Base-by-base conservation (phyloP, 2,888 invertebrate species). In the Cataglyphis rosenhaueri region DNA sequence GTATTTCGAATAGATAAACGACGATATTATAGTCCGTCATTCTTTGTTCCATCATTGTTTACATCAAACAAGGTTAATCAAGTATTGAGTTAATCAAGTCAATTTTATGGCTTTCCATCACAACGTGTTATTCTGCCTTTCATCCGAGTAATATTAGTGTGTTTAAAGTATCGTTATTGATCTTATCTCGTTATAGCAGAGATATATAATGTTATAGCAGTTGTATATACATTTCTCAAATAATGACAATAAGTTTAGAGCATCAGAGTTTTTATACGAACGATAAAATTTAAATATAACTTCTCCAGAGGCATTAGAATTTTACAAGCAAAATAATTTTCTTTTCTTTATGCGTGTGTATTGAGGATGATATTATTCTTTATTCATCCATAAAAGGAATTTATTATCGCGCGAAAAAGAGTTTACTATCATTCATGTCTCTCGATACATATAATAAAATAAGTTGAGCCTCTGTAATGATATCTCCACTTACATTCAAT, bases 21-120 rank as follows among this genome's bases (percentile, higher is more conserved):
- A 71, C 61, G 81, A 74, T 66, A 64, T 64, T 55, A 25, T 25
- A 44, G 48, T 25, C 59, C 61, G 65, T 74, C 84, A 62, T 79
- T 57, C 59, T 59, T 78, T 73, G 18, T 62, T 64, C 64, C 64
- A 55, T 78, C 70, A 52, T 57, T 66, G 44, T 70, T 79, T 44
- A 29, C 35, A 59, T 61, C 59, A 57, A 29, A 15, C 57, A 57
- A 6, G 10, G 18, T 15, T 18, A n/a, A 35, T n/a, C 59, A 48
- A 38, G 21, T 9, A 59, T 1, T 25, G 48, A 21, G 59, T 68
- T 44, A 48, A 48, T 48, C 48, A 18, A 48, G 9, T 29, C 41
- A 18, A 12, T 25, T 76, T 52, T 76, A 52, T 66, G 21, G 32
- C 3, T 57, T 44, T 18, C 9, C 18, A 6, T 44, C 25, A 78